Base-by-base conservation (phyloP, 2,888 invertebrate species). In the Geophilus truncorum region DNA sequence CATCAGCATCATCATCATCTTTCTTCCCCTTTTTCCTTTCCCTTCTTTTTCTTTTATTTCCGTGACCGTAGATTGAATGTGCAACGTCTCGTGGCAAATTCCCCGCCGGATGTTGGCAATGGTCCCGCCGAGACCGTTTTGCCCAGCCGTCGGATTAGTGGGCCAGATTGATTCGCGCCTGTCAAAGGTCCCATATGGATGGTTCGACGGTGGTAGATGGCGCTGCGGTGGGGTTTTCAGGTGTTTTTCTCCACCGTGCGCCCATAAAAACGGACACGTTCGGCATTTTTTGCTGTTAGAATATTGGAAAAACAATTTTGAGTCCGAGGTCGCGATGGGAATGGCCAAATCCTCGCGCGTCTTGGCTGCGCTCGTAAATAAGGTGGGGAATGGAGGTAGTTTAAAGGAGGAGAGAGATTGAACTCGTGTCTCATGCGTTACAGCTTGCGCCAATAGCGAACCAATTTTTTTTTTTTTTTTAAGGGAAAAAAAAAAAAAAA, bases 121-220 rank as follows among this genome's bases (percentile, higher is more conserved):
- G 70, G 70, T 28, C 70, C 70, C 70, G 28, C 28, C 23, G 70
- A 70, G 70, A 70, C 70, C 70, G 70, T 28, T 70, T 70, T 70
- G 28, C 23, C 23, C 70, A 28, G 5, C 70, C 10, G 23, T 1
- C 70, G 70, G 70, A 70, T 70, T 70, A 70, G 70, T 10, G 70
- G 12, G 23, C 7, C 23, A 70, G 70, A 70, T 70, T 70, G 70
- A 70, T 70, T 70, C 28, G 70, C 70, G 23, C 70, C 70, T 70
- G 70, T 70, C 70, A 70, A 70, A 70, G 70, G 70, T 70, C 70
- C 70, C 70, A 25, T 70, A 70, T 70, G 70, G 70, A 70, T 70
- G 70, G 36, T 28, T 70, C 70, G 70, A 7, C n/a, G n/a, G n/a
- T n/a, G n/a, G 12, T 28, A 70, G 23, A 70, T 9, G 28, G 7